Evolutionary conservation across 2,113 vertebrate species (phyloP), one percentile per base, ranked within the genome.

Genomic region (Megaleporinus macrocephalus): DNA sequence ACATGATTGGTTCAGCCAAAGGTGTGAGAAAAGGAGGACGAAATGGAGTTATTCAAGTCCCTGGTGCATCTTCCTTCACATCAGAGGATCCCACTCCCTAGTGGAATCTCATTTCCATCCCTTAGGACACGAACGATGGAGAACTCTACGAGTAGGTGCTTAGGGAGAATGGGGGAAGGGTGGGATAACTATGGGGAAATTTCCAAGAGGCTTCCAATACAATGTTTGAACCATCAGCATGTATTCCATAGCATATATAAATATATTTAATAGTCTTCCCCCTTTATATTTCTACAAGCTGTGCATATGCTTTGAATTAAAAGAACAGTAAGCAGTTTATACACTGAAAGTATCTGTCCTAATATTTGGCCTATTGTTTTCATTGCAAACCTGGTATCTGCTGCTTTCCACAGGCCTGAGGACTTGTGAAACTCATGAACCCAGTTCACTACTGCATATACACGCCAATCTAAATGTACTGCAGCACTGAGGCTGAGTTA

Each of bases 81-180:
- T 83, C 72, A 79, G 47, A 14, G 49, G 30, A 79, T 26, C 53
- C 76, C 61, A 79, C 33, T 69, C 71, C 71, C 65, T 66, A 27
- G 51, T 80, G 82, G 73, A 89, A 88, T 88, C 85, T 88, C 86
- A 70, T 89, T 85, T 87, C 83, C 84, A 79, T 83, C 83, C 78
- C 77, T 49, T 73, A 65, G 83, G 80, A 87, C 68, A 77, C 84
- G 83, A 86, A 89, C 88, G 88, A 90, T 84, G 89, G 90, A 89
- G 87, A 88, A 89, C 80, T 71, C 84, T 85, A 86, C 81, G 87
- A 84, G 72, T 83, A 87, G 85, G 86, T 85, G 84, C 69, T 81
- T 84, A 89, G 57, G 84, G 80, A 83, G 87, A 79, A 81, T 77
- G 88, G 78, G 85, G 83, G 87, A 88, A 89, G 88, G 89, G 89